Evolutionary conservation across 2,113 vertebrate species (phyloP), one percentile per base, ranked within the genome.

Genomic region (Prionailurus bengalensis): DNA sequence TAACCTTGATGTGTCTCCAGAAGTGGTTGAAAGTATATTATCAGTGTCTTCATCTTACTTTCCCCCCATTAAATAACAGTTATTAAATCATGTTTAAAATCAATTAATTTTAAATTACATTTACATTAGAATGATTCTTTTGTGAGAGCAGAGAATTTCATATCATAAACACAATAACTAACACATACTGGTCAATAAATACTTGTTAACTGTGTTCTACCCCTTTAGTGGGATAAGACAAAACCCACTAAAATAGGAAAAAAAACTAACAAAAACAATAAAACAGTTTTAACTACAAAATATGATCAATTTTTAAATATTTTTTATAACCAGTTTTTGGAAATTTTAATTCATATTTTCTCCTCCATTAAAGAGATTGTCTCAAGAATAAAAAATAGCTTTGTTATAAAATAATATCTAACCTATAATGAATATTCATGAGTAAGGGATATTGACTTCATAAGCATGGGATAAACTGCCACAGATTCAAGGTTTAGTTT

Each of bases 71-170:
- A 2, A 63, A 74, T 79, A 79, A 68, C 0, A 94, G 13, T 10
- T 86, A 58, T 84, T 79, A 92, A 91, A 42, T 73, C 58, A 3
- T 73, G 10, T 61, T 85, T 80, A 83, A 94, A 87, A 82, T 51
- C 14, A 71, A 53, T 95, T 76, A 63, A 79, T 94, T 91, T 78
- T 81, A 93, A 94, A 74, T 36, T n/a, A 4, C 55, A 6, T 73
- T 48, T 3, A 33, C 39, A 80, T 70, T 58, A 66, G 2, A 66
- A 94, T 86, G 17, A 51, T 31, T 74, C 33, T 74, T 55, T 48
- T 89, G 53, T 94, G 36, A 79, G 23, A 81, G 13, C 19, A 80
- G 39, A 94, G 12, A 58, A n/a, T 17, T 89, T 73, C 42, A 71
- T 92, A 36, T 36, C 4, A 70, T 73, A 61, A 68, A 86, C 25